These are phyloP conservation scores for Tricholaema leucomelas DNA, from an alignment of 2,113 vertebrate genomes.

Conservation along the genomic window DNA sequence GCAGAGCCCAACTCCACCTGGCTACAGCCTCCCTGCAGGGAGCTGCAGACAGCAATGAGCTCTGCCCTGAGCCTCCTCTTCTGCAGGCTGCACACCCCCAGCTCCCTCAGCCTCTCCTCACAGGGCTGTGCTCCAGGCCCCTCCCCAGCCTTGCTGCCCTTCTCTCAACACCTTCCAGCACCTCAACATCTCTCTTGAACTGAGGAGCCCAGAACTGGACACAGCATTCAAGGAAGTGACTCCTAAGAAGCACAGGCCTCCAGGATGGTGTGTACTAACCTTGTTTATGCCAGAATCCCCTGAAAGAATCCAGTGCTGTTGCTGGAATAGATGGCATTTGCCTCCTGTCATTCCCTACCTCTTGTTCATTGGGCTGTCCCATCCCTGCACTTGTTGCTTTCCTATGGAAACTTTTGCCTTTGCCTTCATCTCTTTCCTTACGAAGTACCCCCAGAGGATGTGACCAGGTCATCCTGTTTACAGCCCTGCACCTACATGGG, in stretches of 20 bases:
- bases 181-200: no score
- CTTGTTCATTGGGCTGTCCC: background rate
- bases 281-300: background rate
- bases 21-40: no score
- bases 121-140: no score
- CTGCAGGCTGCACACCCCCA: no score
- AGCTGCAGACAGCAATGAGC: no score
- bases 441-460: background rate
- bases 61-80: no score
- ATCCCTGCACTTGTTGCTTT: background rate
- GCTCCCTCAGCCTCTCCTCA: no score
- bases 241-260: background rate
- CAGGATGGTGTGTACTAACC: background rate
- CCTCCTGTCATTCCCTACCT: background rate
- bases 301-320: background rate
- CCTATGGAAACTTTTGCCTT: background rate
- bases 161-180: no score
- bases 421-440: background rate
- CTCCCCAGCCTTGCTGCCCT: no score
- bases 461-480: background rate
- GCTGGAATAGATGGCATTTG: background rate
- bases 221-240: no score
- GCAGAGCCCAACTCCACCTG: no score
- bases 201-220: no score
- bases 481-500: background rate